A percentile compares a stretch with the other conserved stretches of the same genome.
Evolutionary conservation across 1,140 invertebrate species (phyloP).

Genomic region (Drosophila funebris): DNA sequence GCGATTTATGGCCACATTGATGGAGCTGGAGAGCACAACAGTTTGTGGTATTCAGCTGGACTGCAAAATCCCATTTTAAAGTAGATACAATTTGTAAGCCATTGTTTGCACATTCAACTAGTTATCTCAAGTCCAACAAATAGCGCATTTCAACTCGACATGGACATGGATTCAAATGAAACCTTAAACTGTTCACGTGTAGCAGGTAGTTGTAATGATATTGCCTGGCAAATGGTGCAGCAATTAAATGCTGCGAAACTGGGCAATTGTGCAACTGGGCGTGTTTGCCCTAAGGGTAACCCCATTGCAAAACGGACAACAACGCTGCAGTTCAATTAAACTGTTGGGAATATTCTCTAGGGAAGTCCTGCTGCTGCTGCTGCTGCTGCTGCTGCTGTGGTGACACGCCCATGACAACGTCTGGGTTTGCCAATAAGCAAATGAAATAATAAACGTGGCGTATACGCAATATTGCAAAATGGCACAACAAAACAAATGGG

Average conservation of each 20-base stretch:
- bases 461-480: slow-evolving; percentile 40
- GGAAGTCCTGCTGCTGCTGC: slow-evolving; percentile 3
- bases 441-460: slow-evolving; percentile 45
- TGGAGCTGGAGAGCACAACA: too few species aligned
- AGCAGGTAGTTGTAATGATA: neutral
- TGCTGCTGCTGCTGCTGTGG: neutral
- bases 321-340: slow-evolving; percentile 35
- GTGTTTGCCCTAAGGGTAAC: neutral
- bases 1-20: too few species aligned
- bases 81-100: too few species aligned
- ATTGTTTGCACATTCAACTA: too few species aligned
- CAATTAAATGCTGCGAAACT: slow-evolving; percentile 17
- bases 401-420: slow-evolving; percentile 21
- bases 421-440: slow-evolving; percentile 30
- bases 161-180: too few species aligned
- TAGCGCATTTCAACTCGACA: too few species aligned
- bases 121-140: too few species aligned
- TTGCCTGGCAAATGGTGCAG: slow-evolving; percentile 12
- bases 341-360: neutral
- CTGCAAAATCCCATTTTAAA: too few species aligned
- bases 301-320: neutral
- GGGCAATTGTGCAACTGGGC: neutral
- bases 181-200: too few species aligned
- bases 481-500: neutral
- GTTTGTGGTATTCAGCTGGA: too few species aligned